Percentiles rank a stretch among this genome's conserved stretches.
Evolutionary conservation across 1,140 invertebrate species (phyloP).

Genomic region (Caenorhabditis briggsae): DNA sequence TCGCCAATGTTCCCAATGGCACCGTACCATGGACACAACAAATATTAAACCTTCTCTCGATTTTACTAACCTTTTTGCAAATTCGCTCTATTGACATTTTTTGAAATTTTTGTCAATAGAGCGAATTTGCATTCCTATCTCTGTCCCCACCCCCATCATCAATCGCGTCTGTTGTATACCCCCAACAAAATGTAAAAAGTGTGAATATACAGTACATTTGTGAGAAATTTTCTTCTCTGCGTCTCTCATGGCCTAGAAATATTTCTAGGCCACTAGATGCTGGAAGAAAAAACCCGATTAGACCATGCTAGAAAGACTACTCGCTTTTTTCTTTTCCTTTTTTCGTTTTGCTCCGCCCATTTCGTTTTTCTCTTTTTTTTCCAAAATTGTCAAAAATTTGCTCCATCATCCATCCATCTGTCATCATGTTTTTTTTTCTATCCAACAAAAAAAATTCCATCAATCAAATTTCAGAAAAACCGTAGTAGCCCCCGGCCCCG

Average conservation of each 20-base stretch:
- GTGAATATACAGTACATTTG: constrained; percentile 48
- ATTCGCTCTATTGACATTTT: too few species aligned
- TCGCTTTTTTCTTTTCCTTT: constrained; percentile 22
- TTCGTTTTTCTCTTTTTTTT: not conserved
- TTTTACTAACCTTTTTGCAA: too few species aligned
- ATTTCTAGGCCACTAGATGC: not conserved
- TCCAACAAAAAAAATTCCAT: not conserved
- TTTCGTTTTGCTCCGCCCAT: not conserved
- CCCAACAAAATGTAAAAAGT: constrained; percentile 52
- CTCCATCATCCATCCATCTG: not conserved
- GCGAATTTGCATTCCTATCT: not conserved
- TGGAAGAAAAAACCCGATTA: not conserved
- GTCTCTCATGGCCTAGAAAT: not conserved
- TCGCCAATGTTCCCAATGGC: constrained; percentile 18
- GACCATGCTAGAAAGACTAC: constrained; percentile 46
- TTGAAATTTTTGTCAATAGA: too few species aligned
- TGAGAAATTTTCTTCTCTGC: not conserved
- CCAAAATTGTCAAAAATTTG: not conserved
- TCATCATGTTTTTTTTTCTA: not conserved
- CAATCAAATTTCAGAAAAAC: constrained; percentile 16
- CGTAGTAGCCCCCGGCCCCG: too few species aligned
- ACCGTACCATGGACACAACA: constrained; percentile 29
- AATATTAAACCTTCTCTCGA: not conserved
- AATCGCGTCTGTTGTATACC: constrained; percentile 47
- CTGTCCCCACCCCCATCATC: not conserved